Conservation (phyloP, 2,113 vertebrate genomes). For the Istiophorus platypterus region DNA sequence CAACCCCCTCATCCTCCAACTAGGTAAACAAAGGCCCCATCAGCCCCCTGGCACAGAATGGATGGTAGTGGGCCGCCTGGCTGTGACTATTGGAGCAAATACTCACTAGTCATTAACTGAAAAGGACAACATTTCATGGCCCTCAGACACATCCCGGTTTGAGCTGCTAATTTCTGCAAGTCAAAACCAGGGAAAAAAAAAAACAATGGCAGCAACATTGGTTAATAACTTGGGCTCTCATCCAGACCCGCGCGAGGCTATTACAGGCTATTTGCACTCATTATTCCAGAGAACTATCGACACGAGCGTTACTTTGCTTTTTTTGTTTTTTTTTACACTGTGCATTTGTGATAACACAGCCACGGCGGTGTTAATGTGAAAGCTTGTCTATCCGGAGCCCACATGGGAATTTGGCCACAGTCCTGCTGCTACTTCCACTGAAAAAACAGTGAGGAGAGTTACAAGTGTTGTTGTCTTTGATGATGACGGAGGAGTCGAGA, state of each 20-base stretch:
- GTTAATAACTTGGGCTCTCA: conserved; percentile 48
- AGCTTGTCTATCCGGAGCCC: not conserved
- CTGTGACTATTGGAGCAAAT: conserved; percentile 61
- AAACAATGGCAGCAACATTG: conserved; percentile 34
- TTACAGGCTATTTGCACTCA: conserved; percentile 33
- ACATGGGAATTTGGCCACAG: not conserved
- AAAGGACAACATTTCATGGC: conserved; percentile 58
- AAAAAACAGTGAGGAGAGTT: too few species aligned
- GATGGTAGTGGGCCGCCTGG: conserved; percentile 35
- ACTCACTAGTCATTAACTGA: conserved; percentile 57
- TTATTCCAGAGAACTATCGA: conserved; percentile 7
- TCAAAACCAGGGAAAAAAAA: conserved; percentile 39
- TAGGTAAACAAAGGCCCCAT: conserved; percentile 26
- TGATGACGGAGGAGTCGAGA: too few species aligned
- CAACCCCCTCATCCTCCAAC: not conserved
- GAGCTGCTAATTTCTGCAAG: conserved; percentile 40
- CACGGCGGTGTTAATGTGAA: not conserved
- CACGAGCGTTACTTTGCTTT: not conserved
- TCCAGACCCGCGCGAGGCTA: conserved; percentile 16
- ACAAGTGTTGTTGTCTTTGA: too few species aligned
- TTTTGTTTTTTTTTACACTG: conserved; percentile 16
- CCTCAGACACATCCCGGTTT: conserved; percentile 18
- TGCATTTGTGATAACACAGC: not conserved
- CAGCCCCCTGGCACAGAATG: conserved; percentile 12
- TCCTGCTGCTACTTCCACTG: not conserved